These are phyloP conservation scores for Ligdia adustata DNA, from an alignment of 2,888 invertebrate genomes.

Conservation along the genomic window DNA sequence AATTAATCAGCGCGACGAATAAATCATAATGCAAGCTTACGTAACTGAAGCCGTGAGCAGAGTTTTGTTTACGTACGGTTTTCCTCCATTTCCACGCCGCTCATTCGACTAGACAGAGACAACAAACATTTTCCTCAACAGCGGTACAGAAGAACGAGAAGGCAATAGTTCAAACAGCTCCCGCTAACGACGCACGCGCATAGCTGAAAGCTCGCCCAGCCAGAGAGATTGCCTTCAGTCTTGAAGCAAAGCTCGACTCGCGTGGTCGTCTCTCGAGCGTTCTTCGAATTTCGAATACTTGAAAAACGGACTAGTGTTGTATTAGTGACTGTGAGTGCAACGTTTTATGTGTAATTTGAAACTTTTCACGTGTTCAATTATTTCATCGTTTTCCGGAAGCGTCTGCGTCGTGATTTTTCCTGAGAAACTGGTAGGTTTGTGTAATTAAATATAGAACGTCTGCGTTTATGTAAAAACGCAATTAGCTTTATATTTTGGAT, in stretches of 20 bases:
- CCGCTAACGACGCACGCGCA: conserved; percentile 64
- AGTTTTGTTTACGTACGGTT: conserved; percentile 54
- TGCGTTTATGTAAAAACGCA: conserved; percentile 72
- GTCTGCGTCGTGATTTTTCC: conserved; percentile 56
- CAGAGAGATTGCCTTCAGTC: conserved; percentile 61
- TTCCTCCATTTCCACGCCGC: conserved; percentile 67
- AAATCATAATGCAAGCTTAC: conserved; percentile 73
- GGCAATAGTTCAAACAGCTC: conserved; percentile 34
- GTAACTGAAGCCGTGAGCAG: conserved; percentile 47
- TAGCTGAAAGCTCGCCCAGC: conserved; percentile 68
- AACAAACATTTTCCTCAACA: conserved; percentile 35
- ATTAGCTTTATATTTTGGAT: conserved; percentile 68
- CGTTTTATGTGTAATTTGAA: conserved; percentile 35
- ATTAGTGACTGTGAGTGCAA: conserved; percentile 60
- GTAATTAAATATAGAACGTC: conserved; percentile 79
- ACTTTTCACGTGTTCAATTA: conserved; percentile 44
- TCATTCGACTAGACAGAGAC: conserved; percentile 39
- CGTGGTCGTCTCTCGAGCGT: conserved; percentile 47
- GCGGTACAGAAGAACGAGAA: conserved; percentile 49
- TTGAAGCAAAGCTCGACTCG: conserved; percentile 61
- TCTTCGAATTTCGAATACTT: conserved; percentile 45
- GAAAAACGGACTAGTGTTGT: conserved; percentile 49
- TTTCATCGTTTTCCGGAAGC: conserved; percentile 41
- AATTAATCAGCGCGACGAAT: conserved; percentile 72
- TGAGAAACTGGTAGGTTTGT: conserved; percentile 74